Evolutionary conservation across 2,797 vertebrate genomes (phyloP).

Genomic region (Otolemur crassicaudatus): DNA sequence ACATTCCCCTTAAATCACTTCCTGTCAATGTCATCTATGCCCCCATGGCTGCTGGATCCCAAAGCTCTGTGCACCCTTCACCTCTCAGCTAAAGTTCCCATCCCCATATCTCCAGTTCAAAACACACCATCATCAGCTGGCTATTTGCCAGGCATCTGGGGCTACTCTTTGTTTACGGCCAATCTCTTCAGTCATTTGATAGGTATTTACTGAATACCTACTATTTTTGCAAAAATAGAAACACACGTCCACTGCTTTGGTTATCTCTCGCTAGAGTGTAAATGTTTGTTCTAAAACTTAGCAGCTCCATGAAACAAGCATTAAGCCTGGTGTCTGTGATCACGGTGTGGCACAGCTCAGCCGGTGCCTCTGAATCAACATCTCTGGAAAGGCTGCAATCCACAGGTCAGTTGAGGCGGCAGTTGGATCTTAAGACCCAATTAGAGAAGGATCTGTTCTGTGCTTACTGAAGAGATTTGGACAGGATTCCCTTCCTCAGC

Average conservation of each 20-base stretch:
- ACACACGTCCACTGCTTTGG: neutral
- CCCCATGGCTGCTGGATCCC: neutral
- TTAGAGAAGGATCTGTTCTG: neutral
- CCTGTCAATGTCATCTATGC: neutral
- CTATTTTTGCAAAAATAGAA: constrained; percentile 26
- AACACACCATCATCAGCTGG: neutral
- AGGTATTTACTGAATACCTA: constrained; percentile 26
- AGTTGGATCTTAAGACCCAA: neutral
- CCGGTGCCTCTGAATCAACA: neutral
- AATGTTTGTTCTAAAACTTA: constrained; percentile 15
- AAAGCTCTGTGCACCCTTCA: neutral
- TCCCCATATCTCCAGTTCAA: neutral
- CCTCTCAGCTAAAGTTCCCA: neutral
- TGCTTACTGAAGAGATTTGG: rapidly evolving
- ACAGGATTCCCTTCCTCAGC: neutral
- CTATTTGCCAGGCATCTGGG: constrained; percentile 17
- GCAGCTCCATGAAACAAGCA: neutral
- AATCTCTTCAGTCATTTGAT: neutral
- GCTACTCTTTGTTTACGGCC: constrained; percentile 18
- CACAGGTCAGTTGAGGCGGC: too few relatives aligned
- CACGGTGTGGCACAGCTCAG: too few relatives aligned
- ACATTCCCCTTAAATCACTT: neutral
- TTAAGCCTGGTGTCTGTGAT: neutral
- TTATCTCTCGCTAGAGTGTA: neutral
- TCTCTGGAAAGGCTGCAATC: neutral